Percentiles rank a stretch among this genome's conserved stretches.
These are phyloP conservation scores for Catocala nupta DNA, from an alignment of 2,888 invertebrate genomes.

Conservation along the genomic window DNA sequence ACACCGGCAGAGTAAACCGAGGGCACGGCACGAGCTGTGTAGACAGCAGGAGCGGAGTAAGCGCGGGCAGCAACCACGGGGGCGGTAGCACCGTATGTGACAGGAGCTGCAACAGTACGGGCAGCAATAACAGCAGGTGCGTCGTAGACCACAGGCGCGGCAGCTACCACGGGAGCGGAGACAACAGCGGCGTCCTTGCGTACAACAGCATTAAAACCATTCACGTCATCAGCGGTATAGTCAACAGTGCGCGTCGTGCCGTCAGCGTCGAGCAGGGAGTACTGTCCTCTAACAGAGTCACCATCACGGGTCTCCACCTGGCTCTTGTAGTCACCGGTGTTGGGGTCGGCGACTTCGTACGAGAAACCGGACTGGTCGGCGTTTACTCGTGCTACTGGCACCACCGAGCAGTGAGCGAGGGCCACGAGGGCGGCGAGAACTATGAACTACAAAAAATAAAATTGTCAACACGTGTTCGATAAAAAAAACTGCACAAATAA, in stretches of 20 bases:
- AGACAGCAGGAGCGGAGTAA: slow-evolving; percentile 20
- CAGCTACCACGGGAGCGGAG: slow-evolving; percentile 64
- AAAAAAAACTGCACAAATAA: too few species aligned
- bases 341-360: slow-evolving; percentile 86
- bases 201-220: slow-evolving; percentile 88
- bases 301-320: slow-evolving; percentile 86
- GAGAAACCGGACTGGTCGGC: slow-evolving; percentile 83
- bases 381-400: slow-evolving; percentile 85
- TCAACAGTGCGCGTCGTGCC: slow-evolving; percentile 87
- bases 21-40: slow-evolving; percentile 20
- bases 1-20: slow-evolving; percentile 5
- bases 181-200: slow-evolving; percentile 81
- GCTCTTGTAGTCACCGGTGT: slow-evolving; percentile 87
- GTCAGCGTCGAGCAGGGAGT: slow-evolving; percentile 86
- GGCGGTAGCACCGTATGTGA: background rate
- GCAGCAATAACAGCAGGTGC: background rate
- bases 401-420: slow-evolving; percentile 77
- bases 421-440: slow-evolving; percentile 77
- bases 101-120: background rate
- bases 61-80: background rate
- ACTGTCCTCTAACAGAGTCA: slow-evolving; percentile 85
- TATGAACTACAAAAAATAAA: slow-evolving; percentile 64
- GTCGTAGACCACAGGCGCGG: slow-evolving; percentile 55
- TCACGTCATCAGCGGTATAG: slow-evolving; percentile 86
- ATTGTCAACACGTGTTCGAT: too few species aligned